Percentiles rank a stretch among this genome's conserved stretches.
These are phyloP conservation scores for Atlantisia rogersi DNA, from an alignment of 2,113 vertebrate genomes.

Conservation along the genomic window DNA sequence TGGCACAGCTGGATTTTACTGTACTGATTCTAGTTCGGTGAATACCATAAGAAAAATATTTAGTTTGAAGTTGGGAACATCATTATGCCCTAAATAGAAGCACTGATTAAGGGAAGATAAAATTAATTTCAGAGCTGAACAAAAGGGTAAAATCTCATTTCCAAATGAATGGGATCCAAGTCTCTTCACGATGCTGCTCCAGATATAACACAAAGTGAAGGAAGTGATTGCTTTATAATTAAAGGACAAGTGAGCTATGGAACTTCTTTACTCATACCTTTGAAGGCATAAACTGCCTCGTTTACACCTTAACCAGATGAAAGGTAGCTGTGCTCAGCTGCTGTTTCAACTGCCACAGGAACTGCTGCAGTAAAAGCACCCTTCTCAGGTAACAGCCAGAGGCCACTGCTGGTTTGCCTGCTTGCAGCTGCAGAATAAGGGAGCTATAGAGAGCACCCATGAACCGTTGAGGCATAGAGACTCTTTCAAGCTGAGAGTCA, in stretches of 20 bases:
- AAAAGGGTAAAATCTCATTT: constrained; percentile 31
- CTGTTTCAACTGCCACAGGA: neutral
- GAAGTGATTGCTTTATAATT: neutral
- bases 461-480: neutral
- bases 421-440: neutral
- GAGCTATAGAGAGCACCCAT: neutral
- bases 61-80: neutral
- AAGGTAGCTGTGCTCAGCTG: neutral
- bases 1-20: neutral
- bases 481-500: neutral
- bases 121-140: constrained; percentile 22
- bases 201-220: neutral
- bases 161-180: neutral
- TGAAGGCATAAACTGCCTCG: neutral
- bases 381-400: neutral
- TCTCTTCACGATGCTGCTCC: neutral
- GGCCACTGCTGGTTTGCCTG: neutral
- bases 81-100: neutral
- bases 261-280: neutral
- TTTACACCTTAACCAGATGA: neutral
- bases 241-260: neutral
- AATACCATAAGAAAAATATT: neutral
- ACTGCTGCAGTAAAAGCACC: neutral
- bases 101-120: constrained; percentile 7
- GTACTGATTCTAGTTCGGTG: neutral